Percentiles rank a stretch among this genome's conserved stretches.
phyloP scores from a whole-genome alignment of 2,888 invertebrate genomes.

The Calliphora vomitoria region DNA sequence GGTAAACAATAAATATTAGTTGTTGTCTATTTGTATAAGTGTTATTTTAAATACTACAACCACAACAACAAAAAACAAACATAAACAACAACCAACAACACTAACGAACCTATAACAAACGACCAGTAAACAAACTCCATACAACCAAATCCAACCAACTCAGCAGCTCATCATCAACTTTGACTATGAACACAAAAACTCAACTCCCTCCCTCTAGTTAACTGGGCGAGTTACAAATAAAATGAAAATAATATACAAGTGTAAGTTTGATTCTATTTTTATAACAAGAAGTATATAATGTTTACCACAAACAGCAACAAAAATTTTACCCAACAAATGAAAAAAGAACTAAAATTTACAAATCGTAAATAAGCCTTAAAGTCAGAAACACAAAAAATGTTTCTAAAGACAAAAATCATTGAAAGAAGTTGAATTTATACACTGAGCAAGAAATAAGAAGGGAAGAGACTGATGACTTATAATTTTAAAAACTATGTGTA shows the following conservation, averaged over 20 bases:
- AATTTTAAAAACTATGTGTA: too few species aligned
- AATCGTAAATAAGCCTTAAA: constrained; percentile 20
- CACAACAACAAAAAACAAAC: constrained; percentile 30
- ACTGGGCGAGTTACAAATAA: neutral
- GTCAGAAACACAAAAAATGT: neutral
- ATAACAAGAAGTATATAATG: constrained; percentile 43
- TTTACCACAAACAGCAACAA: constrained; percentile 31
- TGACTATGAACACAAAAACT: constrained; percentile 12
- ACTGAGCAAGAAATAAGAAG: neutral
- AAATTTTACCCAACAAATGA: neutral
- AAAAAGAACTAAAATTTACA: neutral
- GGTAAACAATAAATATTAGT: constrained; percentile 70
- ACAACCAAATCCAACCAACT: constrained; percentile 25
- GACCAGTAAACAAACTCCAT: constrained; percentile 12
- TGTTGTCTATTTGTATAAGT: constrained; percentile 66
- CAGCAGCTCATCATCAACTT: constrained; percentile 39
- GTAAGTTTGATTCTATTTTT: constrained; percentile 49
- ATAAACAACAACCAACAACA: constrained; percentile 22
- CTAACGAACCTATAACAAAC: constrained; percentile 23
- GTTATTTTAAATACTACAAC: constrained; percentile 61
- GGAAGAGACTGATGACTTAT: too few species aligned
- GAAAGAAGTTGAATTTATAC: constrained; percentile 10
- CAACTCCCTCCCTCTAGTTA: constrained; percentile 27
- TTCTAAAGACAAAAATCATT: neutral
- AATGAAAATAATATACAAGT: constrained; percentile 44